phyloP scores from a whole-genome alignment of 1,140 invertebrate genomes.

The Potamilus streckersoni region DNA sequence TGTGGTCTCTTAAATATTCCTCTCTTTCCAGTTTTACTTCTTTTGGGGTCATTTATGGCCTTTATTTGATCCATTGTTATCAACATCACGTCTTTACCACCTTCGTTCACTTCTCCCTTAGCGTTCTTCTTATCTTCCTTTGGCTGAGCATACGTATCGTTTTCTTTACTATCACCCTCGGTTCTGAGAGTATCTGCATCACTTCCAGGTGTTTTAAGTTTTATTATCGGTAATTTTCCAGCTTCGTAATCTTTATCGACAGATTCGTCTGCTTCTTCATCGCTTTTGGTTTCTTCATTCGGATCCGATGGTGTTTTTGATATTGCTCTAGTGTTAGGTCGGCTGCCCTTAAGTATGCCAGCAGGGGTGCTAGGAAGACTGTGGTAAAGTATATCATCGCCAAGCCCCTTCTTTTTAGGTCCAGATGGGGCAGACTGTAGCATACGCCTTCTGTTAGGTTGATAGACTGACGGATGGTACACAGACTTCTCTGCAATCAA shows the following conservation, averaged over 20 bases:
- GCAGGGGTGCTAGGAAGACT: constrained; percentile 20
- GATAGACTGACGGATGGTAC: constrained; percentile 44
- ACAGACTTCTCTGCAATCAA: constrained; percentile 49
- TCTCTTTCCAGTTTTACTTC: no score
- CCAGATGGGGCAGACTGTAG: constrained; percentile 32
- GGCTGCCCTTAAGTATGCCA: constrained; percentile 3
- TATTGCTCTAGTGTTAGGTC: no score
- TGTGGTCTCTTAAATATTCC: no score
- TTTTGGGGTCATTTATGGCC: no score
- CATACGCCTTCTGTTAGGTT: constrained; percentile 21
- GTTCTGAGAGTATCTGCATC: not conserved
- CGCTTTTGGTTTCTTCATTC: no score
- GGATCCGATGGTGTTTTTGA: no score
- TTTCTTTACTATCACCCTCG: no score
- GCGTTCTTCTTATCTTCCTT: no score
- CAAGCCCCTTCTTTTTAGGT: constrained; percentile 18
- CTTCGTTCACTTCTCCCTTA: no score
- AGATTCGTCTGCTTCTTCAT: constrained; percentile 5
- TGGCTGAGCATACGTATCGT: no score
- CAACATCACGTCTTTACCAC: no score
- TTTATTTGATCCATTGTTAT: no score
- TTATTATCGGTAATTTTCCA: constrained; percentile 12
- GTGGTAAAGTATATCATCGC: constrained; percentile 17
- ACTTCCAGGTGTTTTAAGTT: constrained; percentile 5
- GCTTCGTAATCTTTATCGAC: constrained; percentile 1